Conservation (phyloP, 2,797 vertebrate species). For the Coregonus suidteri region DNA sequence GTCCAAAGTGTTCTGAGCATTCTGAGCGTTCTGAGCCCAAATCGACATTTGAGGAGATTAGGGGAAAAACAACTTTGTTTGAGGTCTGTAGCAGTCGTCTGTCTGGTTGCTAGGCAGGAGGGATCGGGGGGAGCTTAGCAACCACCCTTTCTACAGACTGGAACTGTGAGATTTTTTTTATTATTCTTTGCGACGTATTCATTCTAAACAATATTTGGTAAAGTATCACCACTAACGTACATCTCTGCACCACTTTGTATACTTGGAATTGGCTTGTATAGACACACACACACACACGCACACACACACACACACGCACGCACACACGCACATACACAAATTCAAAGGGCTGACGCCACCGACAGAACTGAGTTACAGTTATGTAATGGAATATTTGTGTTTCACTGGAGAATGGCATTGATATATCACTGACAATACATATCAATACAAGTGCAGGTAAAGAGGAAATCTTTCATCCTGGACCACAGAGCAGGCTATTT, state of each 20-base stretch:
- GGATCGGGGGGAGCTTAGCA: not conserved
- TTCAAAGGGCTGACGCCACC: not conserved
- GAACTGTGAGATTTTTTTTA: not conserved
- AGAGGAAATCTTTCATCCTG: not conserved
- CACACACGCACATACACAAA: not conserved
- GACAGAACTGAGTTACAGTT: slow-evolving; percentile 11
- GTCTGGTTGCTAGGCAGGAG: not conserved
- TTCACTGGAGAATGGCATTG: not conserved
- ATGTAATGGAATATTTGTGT: slow-evolving; percentile 1
- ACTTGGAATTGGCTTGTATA: too few species aligned
- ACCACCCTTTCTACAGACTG: not conserved
- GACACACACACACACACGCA: too few species aligned
- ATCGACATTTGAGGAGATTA: not conserved
- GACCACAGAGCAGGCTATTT: not conserved
- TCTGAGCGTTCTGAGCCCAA: not conserved
- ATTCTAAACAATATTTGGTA: not conserved
- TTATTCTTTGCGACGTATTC: too few species aligned
- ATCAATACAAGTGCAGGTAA: not conserved
- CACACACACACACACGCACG: too few species aligned
- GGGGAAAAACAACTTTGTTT: too few species aligned
- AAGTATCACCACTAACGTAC: not conserved
- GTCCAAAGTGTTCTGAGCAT: not conserved
- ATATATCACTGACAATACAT: not conserved
- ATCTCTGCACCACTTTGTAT: too few species aligned
- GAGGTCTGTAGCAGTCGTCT: too few species aligned